phyloP scores from a whole-genome alignment of 2,888 invertebrate species.

The Torymus aiolomorphi region DNA sequence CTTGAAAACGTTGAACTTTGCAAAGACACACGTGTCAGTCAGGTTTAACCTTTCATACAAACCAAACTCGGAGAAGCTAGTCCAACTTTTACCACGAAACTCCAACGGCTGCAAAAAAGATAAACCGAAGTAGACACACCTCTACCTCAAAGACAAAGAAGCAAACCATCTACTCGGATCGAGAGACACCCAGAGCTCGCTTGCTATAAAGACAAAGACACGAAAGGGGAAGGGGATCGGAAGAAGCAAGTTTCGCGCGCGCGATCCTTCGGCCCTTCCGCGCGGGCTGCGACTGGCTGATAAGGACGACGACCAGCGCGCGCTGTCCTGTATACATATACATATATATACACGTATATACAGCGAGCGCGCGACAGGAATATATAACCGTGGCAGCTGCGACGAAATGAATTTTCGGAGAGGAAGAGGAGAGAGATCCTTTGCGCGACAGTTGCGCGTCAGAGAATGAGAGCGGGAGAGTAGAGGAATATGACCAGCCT shows the following conservation, averaged over 20 bases:
- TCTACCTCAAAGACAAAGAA: slow-evolving; percentile 4
- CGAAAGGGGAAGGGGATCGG: slow-evolving; percentile 4
- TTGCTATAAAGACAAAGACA: not conserved
- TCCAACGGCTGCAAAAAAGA: too few relatives aligned
- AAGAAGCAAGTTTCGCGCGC: slow-evolving; percentile 39
- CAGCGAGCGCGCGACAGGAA: slow-evolving; percentile 57
- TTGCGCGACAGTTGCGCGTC: slow-evolving; percentile 26
- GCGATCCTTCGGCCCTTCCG: slow-evolving; percentile 60
- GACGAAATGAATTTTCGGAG: slow-evolving; percentile 54
- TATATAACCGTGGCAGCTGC: slow-evolving; percentile 60
- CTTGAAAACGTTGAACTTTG: too few relatives aligned
- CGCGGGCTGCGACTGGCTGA: slow-evolving; percentile 67
- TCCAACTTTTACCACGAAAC: too few relatives aligned
- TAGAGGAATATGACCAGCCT: too few relatives aligned
- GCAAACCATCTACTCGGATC: not conserved
- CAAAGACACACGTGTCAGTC: too few relatives aligned
- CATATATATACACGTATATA: not conserved
- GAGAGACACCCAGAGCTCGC: not conserved
- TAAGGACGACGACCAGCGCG: slow-evolving; percentile 61
- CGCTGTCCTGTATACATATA: slow-evolving; percentile 47
- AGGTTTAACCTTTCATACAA: too few relatives aligned
- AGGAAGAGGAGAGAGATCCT: slow-evolving; percentile 16
- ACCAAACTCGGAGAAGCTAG: too few relatives aligned
- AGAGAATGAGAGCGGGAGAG: too few relatives aligned
- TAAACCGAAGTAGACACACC: too few relatives aligned